Evolutionary conservation across 2,797 vertebrate species (phyloP), one percentile per base, ranked within the genome.

Genomic region (Epinephelus malabaricus): DNA sequence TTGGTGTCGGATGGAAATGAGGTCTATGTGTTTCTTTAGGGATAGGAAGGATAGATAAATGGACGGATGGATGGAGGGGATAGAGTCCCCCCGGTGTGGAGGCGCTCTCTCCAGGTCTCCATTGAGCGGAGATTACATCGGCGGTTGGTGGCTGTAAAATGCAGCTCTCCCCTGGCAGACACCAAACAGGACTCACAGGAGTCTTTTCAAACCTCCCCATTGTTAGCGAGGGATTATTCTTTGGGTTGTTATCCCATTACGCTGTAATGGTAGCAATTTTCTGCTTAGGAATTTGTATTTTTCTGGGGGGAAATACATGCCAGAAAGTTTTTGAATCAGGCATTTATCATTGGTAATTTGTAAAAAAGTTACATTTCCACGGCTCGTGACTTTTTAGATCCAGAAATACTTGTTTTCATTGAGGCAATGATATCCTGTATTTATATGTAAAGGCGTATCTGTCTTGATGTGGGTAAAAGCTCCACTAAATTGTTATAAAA

Each of bases 201-300:
- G 83, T 91, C 91, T 83, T 91, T 94, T 95, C 89, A 93, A 79
- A 89, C 85, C 87, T n/a, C 86, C 43, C 90, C 85, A 91, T 95
- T 94, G 92, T 94, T 85, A 72, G 92, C 50, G 9, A 30, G 67
- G 94, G 95, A 95, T 96, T 96, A 93, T 89, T 93, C 89, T 89
- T 87, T 12, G 87, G 89, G 92, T 95, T 96, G 95, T 94, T 95
- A 93, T 93, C 94, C 93, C 86, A 95, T 95, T 96, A 93, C 86
- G 87, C 84, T 82, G 73, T 93, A 92, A 94, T 93, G 83, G 92
- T 83, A 72, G 90, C 94, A 92, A 95, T 95, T 94, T 94, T 94
- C 92, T 95, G 94, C 94, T 91, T 89, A 70, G 91, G 92, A 91
- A 93, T 93, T 84, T 89, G 84, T 61, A 81, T 59, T 88, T 89